These are phyloP conservation scores for Lycophotia porphyrea DNA, from an alignment of 2,888 invertebrate genomes.

Conservation along the genomic window DNA sequence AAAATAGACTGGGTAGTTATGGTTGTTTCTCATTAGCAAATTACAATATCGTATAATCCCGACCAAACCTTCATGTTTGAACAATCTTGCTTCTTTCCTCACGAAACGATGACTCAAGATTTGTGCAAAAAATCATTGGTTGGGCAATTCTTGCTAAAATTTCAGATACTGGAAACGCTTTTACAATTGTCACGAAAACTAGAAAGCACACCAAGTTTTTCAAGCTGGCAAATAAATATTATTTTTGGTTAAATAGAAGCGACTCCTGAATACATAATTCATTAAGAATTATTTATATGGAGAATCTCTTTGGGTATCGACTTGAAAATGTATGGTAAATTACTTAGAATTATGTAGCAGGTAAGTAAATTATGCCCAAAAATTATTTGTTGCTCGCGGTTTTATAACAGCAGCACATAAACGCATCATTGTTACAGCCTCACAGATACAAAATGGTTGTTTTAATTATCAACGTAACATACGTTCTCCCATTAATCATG, in stretches of 20 bases:
- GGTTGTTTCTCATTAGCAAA: neutral
- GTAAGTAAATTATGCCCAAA: constrained; percentile 14
- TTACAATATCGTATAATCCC: neutral
- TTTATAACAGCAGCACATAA: constrained; percentile 34
- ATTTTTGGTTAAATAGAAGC: neutral
- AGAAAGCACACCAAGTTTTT: neutral
- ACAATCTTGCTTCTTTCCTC: neutral
- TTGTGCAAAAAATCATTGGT: neutral
- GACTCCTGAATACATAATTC: neutral
- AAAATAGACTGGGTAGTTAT: neutral
- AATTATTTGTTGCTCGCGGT: constrained; percentile 2
- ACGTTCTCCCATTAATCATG: constrained; percentile 51
- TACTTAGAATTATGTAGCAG: constrained; percentile 6
- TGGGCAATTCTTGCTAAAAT: neutral
- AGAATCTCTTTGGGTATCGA: neutral
- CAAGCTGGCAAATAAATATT: neutral
- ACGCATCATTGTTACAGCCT: constrained; percentile 23
- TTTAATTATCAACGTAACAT: constrained; percentile 40
- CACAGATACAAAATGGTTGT: constrained; percentile 9
- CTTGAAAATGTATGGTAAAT: constrained; percentile 6
- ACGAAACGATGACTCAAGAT: neutral
- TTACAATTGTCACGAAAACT: neutral
- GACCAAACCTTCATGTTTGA: neutral
- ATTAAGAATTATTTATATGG: neutral
- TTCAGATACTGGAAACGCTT: neutral